Evolutionary conservation across 1,140 invertebrate species (phyloP).

Genomic region (Chionoecetes opilio): DNA sequence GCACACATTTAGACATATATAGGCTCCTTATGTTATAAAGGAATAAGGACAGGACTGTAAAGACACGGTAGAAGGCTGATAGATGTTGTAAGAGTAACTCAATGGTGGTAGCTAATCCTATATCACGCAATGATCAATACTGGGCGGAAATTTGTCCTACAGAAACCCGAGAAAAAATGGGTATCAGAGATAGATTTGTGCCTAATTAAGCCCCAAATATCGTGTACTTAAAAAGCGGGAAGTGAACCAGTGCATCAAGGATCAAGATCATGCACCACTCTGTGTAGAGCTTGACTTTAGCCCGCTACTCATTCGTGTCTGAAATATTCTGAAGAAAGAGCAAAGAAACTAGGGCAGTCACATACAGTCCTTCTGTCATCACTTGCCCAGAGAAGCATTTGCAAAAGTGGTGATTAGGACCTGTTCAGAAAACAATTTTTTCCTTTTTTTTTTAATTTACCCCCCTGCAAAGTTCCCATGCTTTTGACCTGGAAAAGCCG

Average conservation of each 20-base stretch:
- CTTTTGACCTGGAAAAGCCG: too few species aligned
- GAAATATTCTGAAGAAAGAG: neutral
- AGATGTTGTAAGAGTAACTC: constrained; percentile 2
- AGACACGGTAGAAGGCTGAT: neutral
- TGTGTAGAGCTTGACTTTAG: constrained; percentile 11
- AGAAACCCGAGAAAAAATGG: too few species aligned
- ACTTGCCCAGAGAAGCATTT: too few species aligned
- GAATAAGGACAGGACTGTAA: neutral
- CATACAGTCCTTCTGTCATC: too few species aligned
- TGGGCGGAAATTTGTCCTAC: neutral
- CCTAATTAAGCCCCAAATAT: neutral
- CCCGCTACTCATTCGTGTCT: neutral
- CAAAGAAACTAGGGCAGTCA: neutral
- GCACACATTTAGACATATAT: neutral
- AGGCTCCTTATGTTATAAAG: neutral
- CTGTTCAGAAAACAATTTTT: too few species aligned
- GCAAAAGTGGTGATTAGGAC: too few species aligned
- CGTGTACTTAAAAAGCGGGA: neutral
- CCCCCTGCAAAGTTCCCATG: too few species aligned
- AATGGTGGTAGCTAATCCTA: neutral
- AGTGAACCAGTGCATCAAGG: constrained; percentile 21
- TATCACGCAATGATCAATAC: neutral
- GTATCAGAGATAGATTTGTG: constrained; percentile 13
- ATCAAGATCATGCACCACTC: neutral
- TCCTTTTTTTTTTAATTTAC: too few species aligned